Percentiles rank a stretch among this genome's conserved stretches.
These are phyloP conservation scores for Phoxinus dragarum DNA, from an alignment of 2,797 vertebrate species.

Conservation along the genomic window DNA sequence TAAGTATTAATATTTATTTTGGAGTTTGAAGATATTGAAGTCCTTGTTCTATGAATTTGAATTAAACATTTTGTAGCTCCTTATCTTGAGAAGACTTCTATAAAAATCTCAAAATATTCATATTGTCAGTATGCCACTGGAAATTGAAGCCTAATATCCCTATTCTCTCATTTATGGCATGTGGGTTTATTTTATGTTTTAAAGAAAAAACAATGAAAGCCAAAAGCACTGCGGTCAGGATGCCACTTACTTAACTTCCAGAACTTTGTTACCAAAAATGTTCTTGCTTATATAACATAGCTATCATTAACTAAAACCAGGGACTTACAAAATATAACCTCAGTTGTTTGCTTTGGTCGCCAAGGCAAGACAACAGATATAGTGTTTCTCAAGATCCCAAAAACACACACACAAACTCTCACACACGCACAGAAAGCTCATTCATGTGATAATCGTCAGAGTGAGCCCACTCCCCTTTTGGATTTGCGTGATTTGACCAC, in stretches of 20 bases:
- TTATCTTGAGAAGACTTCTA: conserved; percentile 36
- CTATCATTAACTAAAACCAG: conserved; percentile 55
- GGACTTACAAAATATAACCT: neutral
- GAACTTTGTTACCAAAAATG: conserved; percentile 62
- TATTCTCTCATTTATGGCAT: conserved; percentile 62
- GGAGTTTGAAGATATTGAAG: conserved; percentile 39
- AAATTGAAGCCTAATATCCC: conserved; percentile 62
- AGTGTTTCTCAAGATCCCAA: conserved; percentile 30
- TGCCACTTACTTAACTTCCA: conserved; percentile 64
- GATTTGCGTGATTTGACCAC: conserved; percentile 79
- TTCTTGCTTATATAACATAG: conserved; percentile 61
- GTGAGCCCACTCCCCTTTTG: conserved; percentile 73
- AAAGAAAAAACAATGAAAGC: conserved; percentile 62
- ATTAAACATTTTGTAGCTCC: conserved; percentile 34
- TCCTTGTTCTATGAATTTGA: conserved; percentile 35
- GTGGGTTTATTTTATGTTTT: conserved; percentile 68
- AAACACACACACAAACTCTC: conserved; percentile 20
- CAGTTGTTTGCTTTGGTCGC: conserved; percentile 29
- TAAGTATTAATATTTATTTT: conserved; percentile 54
- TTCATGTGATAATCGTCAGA: conserved; percentile 82
- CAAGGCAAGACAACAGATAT: conserved; percentile 50
- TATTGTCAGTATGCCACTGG: conserved; percentile 49
- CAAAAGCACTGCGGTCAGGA: conserved; percentile 57
- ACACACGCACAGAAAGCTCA: conserved; percentile 68
- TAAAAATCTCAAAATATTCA: conserved; percentile 15